These are phyloP conservation scores for Macrosteles quadrilineatus DNA, from an alignment of 1,140 invertebrate species.

Conservation along the genomic window DNA sequence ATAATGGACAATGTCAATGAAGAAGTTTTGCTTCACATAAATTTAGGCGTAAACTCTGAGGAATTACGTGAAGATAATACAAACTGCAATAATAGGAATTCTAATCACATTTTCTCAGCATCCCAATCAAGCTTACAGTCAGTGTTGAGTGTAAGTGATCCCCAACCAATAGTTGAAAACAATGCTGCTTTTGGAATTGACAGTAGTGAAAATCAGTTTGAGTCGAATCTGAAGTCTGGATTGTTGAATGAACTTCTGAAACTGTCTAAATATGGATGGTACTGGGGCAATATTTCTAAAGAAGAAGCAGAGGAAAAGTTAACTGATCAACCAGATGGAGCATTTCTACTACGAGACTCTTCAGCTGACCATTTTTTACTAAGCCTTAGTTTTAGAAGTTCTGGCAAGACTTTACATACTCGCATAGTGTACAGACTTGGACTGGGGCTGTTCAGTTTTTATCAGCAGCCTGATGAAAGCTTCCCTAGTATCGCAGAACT, in stretches of 20 bases:
- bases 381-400: slow-evolving; percentile 71
- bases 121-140: no score
- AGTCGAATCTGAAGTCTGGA: slow-evolving; percentile 39
- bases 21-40: neutral
- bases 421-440: slow-evolving; percentile 68
- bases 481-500: slow-evolving; percentile 68
- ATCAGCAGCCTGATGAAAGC: slow-evolving; percentile 64
- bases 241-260: slow-evolving; percentile 54
- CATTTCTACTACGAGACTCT: slow-evolving; percentile 70
- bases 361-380: slow-evolving; percentile 64
- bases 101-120: no score
- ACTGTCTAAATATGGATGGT: slow-evolving; percentile 64
- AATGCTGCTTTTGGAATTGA: neutral
- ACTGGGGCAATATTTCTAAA: slow-evolving; percentile 65
- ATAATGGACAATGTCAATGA: neutral
- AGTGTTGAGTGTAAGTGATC: no score
- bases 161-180: no score
- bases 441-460: slow-evolving; percentile 66
- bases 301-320: slow-evolving; percentile 64
- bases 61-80: no score
- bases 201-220: slow-evolving; percentile 42
- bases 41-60: no score
- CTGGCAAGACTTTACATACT: slow-evolving; percentile 70
- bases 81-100: no score
- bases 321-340: slow-evolving; percentile 70